A percentile compares a stretch with the other conserved stretches of the same genome.
These are phyloP conservation scores for Deladenus siricidicola DNA, from an alignment of 2,888 invertebrate genomes.

Conservation along the genomic window DNA sequence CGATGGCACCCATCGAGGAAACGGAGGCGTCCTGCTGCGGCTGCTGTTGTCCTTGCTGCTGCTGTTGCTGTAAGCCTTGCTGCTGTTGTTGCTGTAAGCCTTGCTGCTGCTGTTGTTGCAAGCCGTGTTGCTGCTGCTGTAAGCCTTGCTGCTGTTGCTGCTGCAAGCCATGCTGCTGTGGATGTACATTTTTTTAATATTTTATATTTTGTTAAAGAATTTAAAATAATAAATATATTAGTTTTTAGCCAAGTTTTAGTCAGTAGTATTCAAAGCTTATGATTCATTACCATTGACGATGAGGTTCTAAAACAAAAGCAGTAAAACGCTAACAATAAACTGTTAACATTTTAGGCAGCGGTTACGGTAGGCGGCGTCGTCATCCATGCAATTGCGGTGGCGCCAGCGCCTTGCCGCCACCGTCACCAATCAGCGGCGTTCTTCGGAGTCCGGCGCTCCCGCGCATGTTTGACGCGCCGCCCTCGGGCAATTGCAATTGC, in stretches of 20 bases:
- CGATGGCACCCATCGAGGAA: neutral
- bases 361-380: slow-evolving; percentile 6
- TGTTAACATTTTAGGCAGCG: slow-evolving; percentile 5
- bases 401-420: neutral
- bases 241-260: no score
- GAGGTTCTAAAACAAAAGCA: no score
- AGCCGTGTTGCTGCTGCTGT: slow-evolving; percentile 22
- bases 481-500: slow-evolving; percentile 1
- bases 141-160: slow-evolving; percentile 15
- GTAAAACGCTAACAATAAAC: neutral
- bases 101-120: slow-evolving; percentile 12
- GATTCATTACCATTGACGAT: neutral
- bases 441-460: neutral
- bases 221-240: no score
- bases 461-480: neutral
- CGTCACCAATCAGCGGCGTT: neutral
- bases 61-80: slow-evolving; percentile 11
- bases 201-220: no score
- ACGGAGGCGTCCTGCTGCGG: neutral
- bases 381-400: neutral
- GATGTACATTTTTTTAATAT: slow-evolving; percentile 2
- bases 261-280: neutral
- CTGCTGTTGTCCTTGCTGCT: neutral
- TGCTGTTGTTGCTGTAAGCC: slow-evolving; percentile 14
- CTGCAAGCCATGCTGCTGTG: slow-evolving; percentile 11